Percentiles rank a stretch among this genome's conserved stretches.
Evolutionary conservation across 2,888 invertebrate species (phyloP).

Genomic region (Hemicrepidius hirtus): DNA sequence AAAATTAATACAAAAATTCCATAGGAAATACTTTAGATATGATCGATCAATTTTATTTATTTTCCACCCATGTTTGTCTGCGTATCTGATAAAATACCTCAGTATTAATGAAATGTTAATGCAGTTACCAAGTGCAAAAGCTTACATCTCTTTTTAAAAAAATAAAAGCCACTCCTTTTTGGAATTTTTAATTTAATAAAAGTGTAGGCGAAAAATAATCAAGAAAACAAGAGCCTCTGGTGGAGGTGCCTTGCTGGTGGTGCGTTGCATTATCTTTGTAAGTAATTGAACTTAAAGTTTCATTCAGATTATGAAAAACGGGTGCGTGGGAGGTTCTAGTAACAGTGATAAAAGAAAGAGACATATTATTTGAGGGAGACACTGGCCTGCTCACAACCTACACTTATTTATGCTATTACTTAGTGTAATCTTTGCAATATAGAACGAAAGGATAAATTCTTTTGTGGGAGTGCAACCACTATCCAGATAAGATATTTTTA

Average conservation of each 20-base stretch:
- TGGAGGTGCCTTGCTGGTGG: neutral
- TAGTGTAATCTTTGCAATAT: slow-evolving; percentile 23
- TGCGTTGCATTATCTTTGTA: neutral
- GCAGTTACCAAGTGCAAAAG: too few species aligned
- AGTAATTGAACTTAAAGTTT: slow-evolving; percentile 3
- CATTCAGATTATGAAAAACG: neutral
- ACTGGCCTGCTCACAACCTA: neutral
- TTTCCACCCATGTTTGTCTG: neutral
- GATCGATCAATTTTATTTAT: neutral
- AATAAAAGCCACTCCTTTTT: neutral
- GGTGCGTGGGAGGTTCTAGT: slow-evolving; percentile 19
- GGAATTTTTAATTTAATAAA: neutral
- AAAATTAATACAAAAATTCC: slow-evolving; percentile 27
- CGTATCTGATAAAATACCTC: too few species aligned
- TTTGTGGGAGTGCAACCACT: slow-evolving; percentile 13
- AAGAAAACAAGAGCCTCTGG: neutral
- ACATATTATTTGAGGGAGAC: slow-evolving; percentile 3
- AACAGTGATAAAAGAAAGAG: slow-evolving; percentile 30
- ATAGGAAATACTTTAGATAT: slow-evolving; percentile 27
- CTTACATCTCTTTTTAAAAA: neutral
- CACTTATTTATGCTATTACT: slow-evolving; percentile 23
- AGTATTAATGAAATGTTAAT: too few species aligned
- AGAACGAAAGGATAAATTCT: slow-evolving; percentile 19
- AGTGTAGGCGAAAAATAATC: slow-evolving; percentile 6
- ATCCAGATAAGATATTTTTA: slow-evolving; percentile 15